phyloP scores from a whole-genome alignment of 2,888 invertebrate species.

The Nomada ruficornis region DNA sequence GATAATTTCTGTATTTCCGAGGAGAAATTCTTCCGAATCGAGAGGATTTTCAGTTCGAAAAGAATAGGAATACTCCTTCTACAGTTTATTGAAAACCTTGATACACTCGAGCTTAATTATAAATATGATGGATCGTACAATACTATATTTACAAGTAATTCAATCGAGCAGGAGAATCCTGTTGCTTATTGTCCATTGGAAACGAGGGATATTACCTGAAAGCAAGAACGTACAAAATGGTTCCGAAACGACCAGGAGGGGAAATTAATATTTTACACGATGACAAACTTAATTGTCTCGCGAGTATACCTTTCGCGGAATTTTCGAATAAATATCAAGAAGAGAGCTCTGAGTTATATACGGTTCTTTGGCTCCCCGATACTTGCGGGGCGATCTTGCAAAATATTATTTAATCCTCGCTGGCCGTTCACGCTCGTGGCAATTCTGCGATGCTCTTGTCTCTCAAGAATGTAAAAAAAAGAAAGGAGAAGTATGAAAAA shows the following conservation, averaged over 20 bases:
- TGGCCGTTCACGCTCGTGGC: conserved; percentile 75
- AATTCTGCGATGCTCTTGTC: conserved; percentile 36
- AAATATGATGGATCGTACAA: conserved; percentile 77
- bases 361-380: conserved; percentile 62
- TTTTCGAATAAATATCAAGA: conserved; percentile 64
- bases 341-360: conserved; percentile 53
- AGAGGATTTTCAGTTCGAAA: background rate
- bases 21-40: background rate
- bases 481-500: conserved; percentile 5
- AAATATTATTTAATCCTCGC: conserved; percentile 84
- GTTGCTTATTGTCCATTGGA: conserved; percentile 45
- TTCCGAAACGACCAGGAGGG: conserved; percentile 81
- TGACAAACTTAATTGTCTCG: conserved; percentile 50
- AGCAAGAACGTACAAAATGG: conserved; percentile 28
- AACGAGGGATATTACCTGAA: background rate
- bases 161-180: conserved; percentile 66
- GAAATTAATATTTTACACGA: conserved; percentile 81
- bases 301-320: conserved; percentile 37
- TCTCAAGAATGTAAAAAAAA: conserved; percentile 32
- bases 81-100: conserved; percentile 80
- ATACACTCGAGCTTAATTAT: conserved; percentile 78
- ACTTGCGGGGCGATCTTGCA: conserved; percentile 50
- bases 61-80: conserved; percentile 49
- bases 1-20: background rate
- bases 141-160: conserved; percentile 80